Evolutionary conservation across 37 sponge, comb jelly and placozoan genomes (phyloP), one percentile per base, ranked within the genome.

Genomic region (Bolinopsis microptera): DNA sequence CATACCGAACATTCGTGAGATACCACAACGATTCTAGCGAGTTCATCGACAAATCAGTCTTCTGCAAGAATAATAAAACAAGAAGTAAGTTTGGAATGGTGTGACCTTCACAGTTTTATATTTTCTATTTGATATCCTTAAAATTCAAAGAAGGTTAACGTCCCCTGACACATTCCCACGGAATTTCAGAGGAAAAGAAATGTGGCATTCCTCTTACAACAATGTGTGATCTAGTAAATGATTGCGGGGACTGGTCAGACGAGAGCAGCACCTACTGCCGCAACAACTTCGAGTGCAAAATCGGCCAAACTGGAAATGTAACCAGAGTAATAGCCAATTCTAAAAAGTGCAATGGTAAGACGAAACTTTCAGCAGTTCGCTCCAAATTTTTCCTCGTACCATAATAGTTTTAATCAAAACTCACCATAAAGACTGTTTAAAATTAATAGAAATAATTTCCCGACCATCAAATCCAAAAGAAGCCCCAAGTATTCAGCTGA

Each of bases 161-260:
- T n/a, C n/a, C n/a, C 37, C 37, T 35, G 22, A 34, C 34, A 34
- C 2, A 33, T 30, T 80, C 16, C 16, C 75, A 8, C 26, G 3
- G 38, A n/a, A n/a, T 27, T 38, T n/a, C 61, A 86, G 90, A 86
- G 48, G 61, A 48, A 48, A 9, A 30, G 0, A 41, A 41, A 24
- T 86, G 90, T 86, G 90, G 90, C 1, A 48, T 41, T 2, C 36
- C 32, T 8, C n/a, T 86, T 2, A 40, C 22, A 18, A 86, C 38
- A 22, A 86, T 86, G 90, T 86, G 90, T 39, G 35, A 86, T 39
- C 25, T 86, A 28, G 18, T 41, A 30, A 86, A 86, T 30, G 90
- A 86, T 39, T 86, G 90, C 30, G 90, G 90, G 26, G 90, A 86
- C 61, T 86, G 90, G 90, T 41, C 61, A 16, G 90, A 86, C 30